A percentile compares a stretch with the other conserved stretches of the same genome.
Conservation (phyloP, 2,113 vertebrate genomes). For the Hepsetus odoe region DNA sequence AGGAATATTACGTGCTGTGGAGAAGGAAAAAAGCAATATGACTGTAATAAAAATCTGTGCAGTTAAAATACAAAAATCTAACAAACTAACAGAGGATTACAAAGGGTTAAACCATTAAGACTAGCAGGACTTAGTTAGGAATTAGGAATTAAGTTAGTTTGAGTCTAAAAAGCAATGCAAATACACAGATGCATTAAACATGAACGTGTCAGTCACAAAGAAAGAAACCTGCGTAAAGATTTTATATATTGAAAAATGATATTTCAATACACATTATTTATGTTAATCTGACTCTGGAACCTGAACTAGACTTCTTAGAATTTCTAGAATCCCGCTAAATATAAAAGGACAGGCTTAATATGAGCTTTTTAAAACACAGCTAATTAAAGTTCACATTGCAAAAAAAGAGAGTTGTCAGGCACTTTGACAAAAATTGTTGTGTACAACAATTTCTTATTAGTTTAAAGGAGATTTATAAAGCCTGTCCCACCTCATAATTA, state of each 20-base stretch:
- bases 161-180: not conserved
- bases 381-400: not conserved
- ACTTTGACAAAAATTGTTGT: too few species aligned
- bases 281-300: not conserved
- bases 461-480: too few species aligned
- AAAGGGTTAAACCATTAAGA: not conserved
- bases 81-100: conserved; percentile 9
- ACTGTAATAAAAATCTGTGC: too few species aligned
- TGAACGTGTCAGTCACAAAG: not conserved
- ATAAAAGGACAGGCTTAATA: too few species aligned
- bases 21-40: conserved; percentile 12
- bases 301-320: not conserved
- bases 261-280: not conserved
- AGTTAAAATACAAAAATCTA: conserved; percentile 28
- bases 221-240: not conserved
- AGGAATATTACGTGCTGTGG: conserved; percentile 84
- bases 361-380: too few species aligned
- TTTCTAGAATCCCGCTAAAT: not conserved
- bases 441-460: too few species aligned
- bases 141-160: not conserved
- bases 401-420: too few species aligned
- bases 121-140: not conserved
- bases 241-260: not conserved
- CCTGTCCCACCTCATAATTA: too few species aligned
- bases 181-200: not conserved